These are phyloP conservation scores for Epinephelus malabaricus DNA, from an alignment of 2,797 vertebrate species.

Conservation along the genomic window DNA sequence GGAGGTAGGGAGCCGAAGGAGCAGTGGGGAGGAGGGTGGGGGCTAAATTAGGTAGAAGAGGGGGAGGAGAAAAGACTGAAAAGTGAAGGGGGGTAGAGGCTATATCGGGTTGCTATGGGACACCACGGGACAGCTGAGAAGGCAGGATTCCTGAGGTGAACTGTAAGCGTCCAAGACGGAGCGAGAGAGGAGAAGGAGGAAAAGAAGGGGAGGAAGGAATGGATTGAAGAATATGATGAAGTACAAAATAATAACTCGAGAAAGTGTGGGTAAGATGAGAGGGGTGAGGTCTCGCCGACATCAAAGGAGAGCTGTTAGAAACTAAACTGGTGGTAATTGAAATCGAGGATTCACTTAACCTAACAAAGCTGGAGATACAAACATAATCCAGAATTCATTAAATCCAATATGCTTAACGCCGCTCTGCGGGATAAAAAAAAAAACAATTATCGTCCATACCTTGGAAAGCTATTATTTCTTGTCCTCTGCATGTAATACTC, in stretches of 20 bases:
- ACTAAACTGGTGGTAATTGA: constrained; percentile 16
- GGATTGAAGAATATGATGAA: constrained; percentile 44
- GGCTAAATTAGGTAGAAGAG: constrained; percentile 55
- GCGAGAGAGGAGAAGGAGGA: constrained; percentile 21
- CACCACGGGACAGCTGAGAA: constrained; percentile 85
- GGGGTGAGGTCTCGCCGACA: neutral
- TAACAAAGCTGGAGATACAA: constrained; percentile 25
- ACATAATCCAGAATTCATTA: constrained; percentile 30
- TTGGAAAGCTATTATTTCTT: constrained; percentile 8
- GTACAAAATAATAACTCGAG: constrained; percentile 46
- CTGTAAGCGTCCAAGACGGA: constrained; percentile 75
- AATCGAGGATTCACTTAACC: constrained; percentile 27
- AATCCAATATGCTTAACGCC: constrained; percentile 8
- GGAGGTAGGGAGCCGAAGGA: constrained; percentile 19
- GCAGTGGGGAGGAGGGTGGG: constrained; percentile 15
- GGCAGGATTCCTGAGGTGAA: constrained; percentile 84
- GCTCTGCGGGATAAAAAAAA: neutral
- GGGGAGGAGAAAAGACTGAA: constrained; percentile 7
- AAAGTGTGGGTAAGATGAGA: constrained; percentile 40
- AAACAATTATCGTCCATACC: constrained; percentile 15
- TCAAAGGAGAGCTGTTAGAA: constrained; percentile 19
- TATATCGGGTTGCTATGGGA: constrained; percentile 86
- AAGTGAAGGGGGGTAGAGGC: constrained; percentile 52
- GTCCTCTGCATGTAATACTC: constrained; percentile 8
- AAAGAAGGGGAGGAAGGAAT: constrained; percentile 52